Base-by-base conservation (phyloP, 2,113 vertebrate species). In the Orientallactaga bullata region DNA sequence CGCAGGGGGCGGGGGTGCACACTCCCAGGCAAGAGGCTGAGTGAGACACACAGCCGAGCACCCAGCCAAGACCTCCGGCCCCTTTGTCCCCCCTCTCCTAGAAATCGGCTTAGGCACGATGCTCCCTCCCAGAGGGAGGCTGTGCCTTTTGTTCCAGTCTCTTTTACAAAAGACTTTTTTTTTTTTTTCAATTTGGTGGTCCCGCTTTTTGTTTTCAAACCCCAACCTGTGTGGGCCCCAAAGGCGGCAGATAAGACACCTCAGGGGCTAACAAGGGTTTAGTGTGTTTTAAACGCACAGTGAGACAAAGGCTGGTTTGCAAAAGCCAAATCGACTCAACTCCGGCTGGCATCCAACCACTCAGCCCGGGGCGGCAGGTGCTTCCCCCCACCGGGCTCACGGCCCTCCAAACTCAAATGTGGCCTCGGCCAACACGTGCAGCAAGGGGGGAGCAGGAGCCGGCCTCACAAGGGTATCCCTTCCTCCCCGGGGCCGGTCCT, bases 281-380 rank as follows among this genome's bases (percentile, higher is more conserved):
- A 77, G 84, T 6, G 89, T 35, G 26, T 92, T 89, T 89, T 77
- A 86, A 90, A 83, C 30, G 61, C 82, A 68, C 72, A 76, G 32
- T 3, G 42, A 93, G 88, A 97, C 95, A 97, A 96, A 96, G 83
- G 65, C 71, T 42, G 77, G 85, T 93, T 95, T 88, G 55, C 94
- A 61, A 51, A 63, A 63, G 42, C 76, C 88, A 30, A 58, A 68
- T 1, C 18, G 85, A 74, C 69, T 55, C 85, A 42, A 74, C 24
- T 58, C 18, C 2, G n/a, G 47, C 84, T 7, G 32, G 79, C 35
- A 60, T 12, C 90, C 74, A 42, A 76, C 68, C 84, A 11, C 18
- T 21, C 78, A 21, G 60, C 93, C 8, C 5, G 32, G 61, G 69
- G 66, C 20, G 51, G 94, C 91, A 96, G 93, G 96, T 94, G 93